A percentile compares a stretch with the other conserved stretches of the same genome.
Conservation (phyloP, 30 jellyfish, hydroid and myxozoan genomes). For the Hydractinia echinata region DNA sequence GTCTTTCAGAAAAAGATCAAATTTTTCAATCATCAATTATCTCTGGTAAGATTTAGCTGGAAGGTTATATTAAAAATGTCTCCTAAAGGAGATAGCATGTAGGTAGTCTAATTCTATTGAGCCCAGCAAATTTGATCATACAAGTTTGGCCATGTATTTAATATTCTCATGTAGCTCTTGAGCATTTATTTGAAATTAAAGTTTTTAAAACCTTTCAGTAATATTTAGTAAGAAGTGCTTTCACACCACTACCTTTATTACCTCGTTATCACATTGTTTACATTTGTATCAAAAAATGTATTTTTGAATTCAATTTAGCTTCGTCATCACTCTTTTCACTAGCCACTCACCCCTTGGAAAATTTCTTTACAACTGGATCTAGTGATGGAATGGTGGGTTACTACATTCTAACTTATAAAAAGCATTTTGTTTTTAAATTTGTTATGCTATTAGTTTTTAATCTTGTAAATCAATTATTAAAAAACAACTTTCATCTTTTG, state of each 20-base stretch:
- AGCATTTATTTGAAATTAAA: too few species aligned
- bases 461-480: neutral
- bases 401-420: constrained; percentile 12
- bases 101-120: too few species aligned
- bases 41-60: constrained; percentile 25
- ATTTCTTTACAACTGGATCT: constrained; percentile 60
- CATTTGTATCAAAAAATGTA: too few species aligned
- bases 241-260: too few species aligned
- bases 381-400: constrained; percentile 72
- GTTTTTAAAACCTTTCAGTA: too few species aligned
- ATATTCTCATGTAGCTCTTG: too few species aligned
- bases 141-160: too few species aligned
- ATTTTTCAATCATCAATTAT: constrained; percentile 49
- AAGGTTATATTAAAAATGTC: too few species aligned
- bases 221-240: too few species aligned
- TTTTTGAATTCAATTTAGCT: constrained; percentile 27
- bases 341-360: constrained; percentile 79
- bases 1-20: constrained; percentile 25
- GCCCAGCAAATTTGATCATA: too few species aligned
- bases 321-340: constrained; percentile 60
- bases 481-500: neutral
- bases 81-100: too few species aligned
- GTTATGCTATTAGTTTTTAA: constrained; percentile 4
- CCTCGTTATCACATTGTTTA: too few species aligned
- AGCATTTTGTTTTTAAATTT: neutral